phyloP scores from a whole-genome alignment of 2,113 vertebrate genomes.

The Labeo catla region DNA sequence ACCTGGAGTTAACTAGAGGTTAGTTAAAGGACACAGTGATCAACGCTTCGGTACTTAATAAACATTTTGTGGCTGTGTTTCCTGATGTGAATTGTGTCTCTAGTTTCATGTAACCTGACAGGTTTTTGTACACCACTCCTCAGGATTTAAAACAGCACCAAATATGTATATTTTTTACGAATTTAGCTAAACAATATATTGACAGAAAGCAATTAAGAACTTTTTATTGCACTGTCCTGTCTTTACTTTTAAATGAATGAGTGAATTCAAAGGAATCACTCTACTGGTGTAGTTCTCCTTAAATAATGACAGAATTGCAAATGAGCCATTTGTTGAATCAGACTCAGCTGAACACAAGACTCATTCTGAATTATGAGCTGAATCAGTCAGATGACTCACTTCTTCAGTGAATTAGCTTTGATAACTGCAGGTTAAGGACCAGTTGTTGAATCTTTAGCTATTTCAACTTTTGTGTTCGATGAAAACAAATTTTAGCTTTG shows the following conservation, averaged over 20 bases:
- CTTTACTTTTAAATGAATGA: too few relatives aligned
- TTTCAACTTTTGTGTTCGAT: neutral
- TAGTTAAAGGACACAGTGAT: neutral
- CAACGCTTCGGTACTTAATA: neutral
- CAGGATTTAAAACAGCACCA: neutral
- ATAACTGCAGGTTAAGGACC: neutral
- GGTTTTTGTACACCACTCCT: neutral
- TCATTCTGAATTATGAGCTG: too few relatives aligned
- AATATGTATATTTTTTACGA: too few relatives aligned
- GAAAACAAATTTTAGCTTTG: neutral
- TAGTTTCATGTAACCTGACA: neutral
- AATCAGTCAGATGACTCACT: too few relatives aligned
- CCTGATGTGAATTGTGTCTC: neutral
- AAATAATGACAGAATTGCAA: too few relatives aligned
- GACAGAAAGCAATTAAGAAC: too few relatives aligned
- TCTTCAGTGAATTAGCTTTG: neutral
- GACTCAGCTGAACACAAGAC: too few relatives aligned
- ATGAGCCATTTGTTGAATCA: too few relatives aligned
- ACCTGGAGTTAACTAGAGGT: slow-evolving; percentile 8
- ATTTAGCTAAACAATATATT: too few relatives aligned
- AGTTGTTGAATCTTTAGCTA: neutral
- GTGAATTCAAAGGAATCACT: too few relatives aligned
- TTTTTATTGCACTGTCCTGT: too few relatives aligned
- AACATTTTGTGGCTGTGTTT: neutral
- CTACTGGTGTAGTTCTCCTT: too few relatives aligned